Evolutionary conservation across 2,797 vertebrate species (phyloP), one percentile per base, ranked within the genome.

Genomic region (Crocodylus rhombifer): DNA sequence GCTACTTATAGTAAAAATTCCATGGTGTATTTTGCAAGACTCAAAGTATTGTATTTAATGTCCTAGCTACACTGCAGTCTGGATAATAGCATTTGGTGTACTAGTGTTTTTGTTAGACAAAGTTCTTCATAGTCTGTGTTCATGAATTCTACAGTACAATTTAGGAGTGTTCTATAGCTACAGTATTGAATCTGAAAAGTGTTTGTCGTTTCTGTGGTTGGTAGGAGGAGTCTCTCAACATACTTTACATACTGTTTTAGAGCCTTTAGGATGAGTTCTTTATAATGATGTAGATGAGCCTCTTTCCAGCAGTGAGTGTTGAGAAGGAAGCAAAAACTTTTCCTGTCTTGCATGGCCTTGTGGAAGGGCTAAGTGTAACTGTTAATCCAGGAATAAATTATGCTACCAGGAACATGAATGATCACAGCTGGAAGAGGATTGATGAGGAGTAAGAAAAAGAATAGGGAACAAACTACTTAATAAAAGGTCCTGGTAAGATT

Each of bases 201-300:
- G 15, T 28, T 90, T 87, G 10, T 51, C 8, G 14, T 76, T 87
- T 84, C 77, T 75, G 57, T 81, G n/a, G n/a, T 21, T 11, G 60
- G 62, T 94, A 64, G 3, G 30, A 82, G 21, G 8, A 36, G 20
- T 63, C 71, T 84, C 18, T 21, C 55, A 9, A 33, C 60, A 23
- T 79, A 10, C 14, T 15, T 26, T 23, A 3, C 8, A 3, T 30
- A 11, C 56, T 84, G 14, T 84, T 90, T n/a, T 67, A 16, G 20
- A 71, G 71, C 7, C 25, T 91, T 88, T 30, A 16, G 33, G 69
- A 25, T 76, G 61, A 89, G 1, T 0, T 87, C 8, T 36, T 60
- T 61, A 25, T 60, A 3, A 0, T 42, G 36, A 21, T 14, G 12
- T 23, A 73, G 36, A 25, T 63, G 64, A 89, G 21, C 11, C 3